phyloP scores from a whole-genome alignment of 2,797 vertebrate genomes.

The Lepus oiostolus region DNA sequence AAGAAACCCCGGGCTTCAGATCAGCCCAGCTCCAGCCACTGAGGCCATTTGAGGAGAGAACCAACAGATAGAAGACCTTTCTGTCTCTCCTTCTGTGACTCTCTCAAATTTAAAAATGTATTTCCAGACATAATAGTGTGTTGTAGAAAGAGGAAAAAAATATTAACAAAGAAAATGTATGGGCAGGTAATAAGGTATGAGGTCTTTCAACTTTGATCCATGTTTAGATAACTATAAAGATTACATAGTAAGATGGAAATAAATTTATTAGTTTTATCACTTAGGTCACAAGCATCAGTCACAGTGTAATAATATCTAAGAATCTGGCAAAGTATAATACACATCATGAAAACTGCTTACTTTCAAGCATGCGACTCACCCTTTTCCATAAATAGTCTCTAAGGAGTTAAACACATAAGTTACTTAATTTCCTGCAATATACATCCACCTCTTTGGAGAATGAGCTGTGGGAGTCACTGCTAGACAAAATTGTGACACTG shows the following conservation, averaged over 20 bases:
- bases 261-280: conserved; percentile 25
- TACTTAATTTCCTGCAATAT: conserved; percentile 31
- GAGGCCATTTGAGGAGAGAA: no score
- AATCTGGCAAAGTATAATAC: conserved; percentile 34
- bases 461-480: neutral
- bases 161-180: neutral
- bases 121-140: no score
- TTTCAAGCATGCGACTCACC: conserved; percentile 18
- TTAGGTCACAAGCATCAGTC: neutral
- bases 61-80: no score
- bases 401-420: conserved; percentile 3
- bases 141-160: neutral
- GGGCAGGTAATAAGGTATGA: neutral
- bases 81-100: no score
- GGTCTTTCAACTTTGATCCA: neutral
- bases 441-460: neutral
- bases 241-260: neutral
- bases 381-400: conserved; percentile 20
- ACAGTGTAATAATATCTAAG: neutral
- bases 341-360: neutral
- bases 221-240: neutral
- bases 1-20: no score
- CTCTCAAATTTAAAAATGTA: no score
- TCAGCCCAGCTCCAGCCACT: no score
- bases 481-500: neutral